Percentiles rank a stretch among this genome's conserved stretches.
Evolutionary conservation across 1,140 invertebrate genomes (phyloP).

Genomic region (Thereuonema tuberculata): DNA sequence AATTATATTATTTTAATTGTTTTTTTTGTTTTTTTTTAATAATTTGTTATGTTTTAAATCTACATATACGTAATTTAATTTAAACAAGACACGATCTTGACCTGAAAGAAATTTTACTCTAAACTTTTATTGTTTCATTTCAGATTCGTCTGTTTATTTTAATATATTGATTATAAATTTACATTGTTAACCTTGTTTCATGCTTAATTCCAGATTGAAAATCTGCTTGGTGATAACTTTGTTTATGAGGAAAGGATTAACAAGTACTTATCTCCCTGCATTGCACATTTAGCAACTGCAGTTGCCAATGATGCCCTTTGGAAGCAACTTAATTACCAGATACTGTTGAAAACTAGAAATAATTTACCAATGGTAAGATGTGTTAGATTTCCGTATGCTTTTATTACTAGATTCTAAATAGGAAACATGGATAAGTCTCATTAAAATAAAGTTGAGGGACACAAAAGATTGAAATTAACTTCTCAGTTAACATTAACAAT

Average conservation of each 20-base stretch:
- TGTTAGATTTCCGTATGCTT: too few relatives aligned
- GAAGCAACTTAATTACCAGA: constrained; percentile 77
- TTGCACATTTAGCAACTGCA: constrained; percentile 65
- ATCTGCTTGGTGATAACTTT: constrained; percentile 47
- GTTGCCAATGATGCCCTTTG: constrained; percentile 68
- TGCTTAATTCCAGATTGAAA: constrained; percentile 45
- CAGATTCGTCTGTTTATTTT: background rate
- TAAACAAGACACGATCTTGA: too few relatives aligned
- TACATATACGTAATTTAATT: too few relatives aligned
- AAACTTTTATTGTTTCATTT: constrained; percentile 66
- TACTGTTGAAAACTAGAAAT: constrained; percentile 71
- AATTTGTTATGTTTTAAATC: too few relatives aligned
- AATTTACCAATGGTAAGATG: constrained; percentile 40
- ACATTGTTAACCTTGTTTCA: background rate
- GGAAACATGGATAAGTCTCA: too few relatives aligned
- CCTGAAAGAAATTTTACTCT: constrained; percentile 63
- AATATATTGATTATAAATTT: background rate
- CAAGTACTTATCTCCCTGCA: constrained; percentile 53
- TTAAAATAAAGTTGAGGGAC: too few relatives aligned
- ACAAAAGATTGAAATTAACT: too few relatives aligned
- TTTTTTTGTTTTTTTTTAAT: constrained; percentile 59
- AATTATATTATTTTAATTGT: constrained; percentile 65
- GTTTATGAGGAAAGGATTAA: constrained; percentile 43
- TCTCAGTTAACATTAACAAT: too few relatives aligned
- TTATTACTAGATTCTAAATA: too few relatives aligned